phyloP scores from a whole-genome alignment of 2,797 vertebrate genomes.

The Carcharodon carcharias region DNA sequence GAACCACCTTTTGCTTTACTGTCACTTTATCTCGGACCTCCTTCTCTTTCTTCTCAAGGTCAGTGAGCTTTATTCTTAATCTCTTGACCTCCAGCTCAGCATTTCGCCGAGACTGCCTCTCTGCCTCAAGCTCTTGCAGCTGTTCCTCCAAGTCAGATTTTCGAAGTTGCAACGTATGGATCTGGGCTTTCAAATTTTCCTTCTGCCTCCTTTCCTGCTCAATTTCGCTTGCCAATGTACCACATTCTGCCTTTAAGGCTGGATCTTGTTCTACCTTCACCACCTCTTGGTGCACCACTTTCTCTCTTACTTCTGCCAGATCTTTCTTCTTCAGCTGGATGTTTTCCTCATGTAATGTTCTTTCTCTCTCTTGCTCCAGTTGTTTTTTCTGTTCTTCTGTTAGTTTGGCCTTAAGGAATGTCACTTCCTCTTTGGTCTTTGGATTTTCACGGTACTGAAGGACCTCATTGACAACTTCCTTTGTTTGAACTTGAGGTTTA shows the following conservation, averaged over 20 bases:
- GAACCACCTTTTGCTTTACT: constrained; percentile 86
- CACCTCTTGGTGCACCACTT: constrained; percentile 83
- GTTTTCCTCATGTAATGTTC: constrained; percentile 67
- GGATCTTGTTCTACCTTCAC: constrained; percentile 82
- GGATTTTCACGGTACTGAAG: constrained; percentile 87
- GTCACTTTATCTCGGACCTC: constrained; percentile 86
- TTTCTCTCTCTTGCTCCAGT: constrained; percentile 77
- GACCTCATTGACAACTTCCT: constrained; percentile 89
- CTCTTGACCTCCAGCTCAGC: constrained; percentile 87
- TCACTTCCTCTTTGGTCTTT: constrained; percentile 85
- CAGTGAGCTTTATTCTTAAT: constrained; percentile 68
- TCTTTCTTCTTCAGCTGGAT: constrained; percentile 77
- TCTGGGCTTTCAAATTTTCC: constrained; percentile 70
- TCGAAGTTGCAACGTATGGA: constrained; percentile 64
- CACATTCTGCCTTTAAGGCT: constrained; percentile 72
- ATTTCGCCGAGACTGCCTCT: constrained; percentile 77
- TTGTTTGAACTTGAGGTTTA: constrained; percentile 84
- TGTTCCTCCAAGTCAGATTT: constrained; percentile 79
- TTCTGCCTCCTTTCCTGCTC: constrained; percentile 77
- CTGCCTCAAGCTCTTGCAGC: constrained; percentile 81
- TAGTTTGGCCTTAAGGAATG: constrained; percentile 70
- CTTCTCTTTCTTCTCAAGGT: constrained; percentile 75
- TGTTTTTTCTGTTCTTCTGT: constrained; percentile 83
- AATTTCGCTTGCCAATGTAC: constrained; percentile 70
- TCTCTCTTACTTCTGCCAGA: constrained; percentile 81